Evolutionary conservation across 1,140 invertebrate genomes (phyloP), one percentile per base, ranked within the genome.

Genomic region (Drosophila ambigua): DNA sequence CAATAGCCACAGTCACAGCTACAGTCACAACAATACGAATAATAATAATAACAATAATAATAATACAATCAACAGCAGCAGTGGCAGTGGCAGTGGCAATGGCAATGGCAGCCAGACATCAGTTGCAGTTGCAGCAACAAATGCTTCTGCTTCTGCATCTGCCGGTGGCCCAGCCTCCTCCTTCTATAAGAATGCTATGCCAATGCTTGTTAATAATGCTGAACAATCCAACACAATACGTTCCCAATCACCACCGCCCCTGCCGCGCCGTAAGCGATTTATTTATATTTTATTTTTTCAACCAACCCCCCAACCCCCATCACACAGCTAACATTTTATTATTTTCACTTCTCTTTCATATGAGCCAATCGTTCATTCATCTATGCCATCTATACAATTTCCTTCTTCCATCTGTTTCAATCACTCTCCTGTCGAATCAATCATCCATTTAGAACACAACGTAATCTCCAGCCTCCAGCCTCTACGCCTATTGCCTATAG

Each of bases 161-260:
- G 59, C 76, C 69, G 50, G 41, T 24, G 51, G 76, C 41, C 57
- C 76, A 51, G 58, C 65, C 52, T 61, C 64, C 43, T 55, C 55
- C 63, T 60, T 55, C 8, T 58, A 69, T 58, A 71, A 76, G 45
- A 61, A 66, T 39, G 79, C 73, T 66, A 85, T 85, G 80, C 81
- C 80, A 50, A 67, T 80, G 65, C 59, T 75, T 73, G 79, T 61
- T 51, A 67, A 58, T 41, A 55, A 53, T 46, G 41, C 71, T 20
- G 81, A 83, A 61, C 62, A 87, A 69, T 77, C 67, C 52, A 58
- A 26, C 64, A 68, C 68, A 35, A 69, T 69, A 52, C 92, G 93
- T 67, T 94, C 94, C 63, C 92, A 93, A 76, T 94, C 94, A 78
- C 94, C 94, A 68, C 93, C 94, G 88, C 93, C 94, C 69, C 93